Percentiles rank a stretch among this genome's conserved stretches.
Conservation (phyloP, 2,888 invertebrate species). For the Siphonodentalium dalli region DNA sequence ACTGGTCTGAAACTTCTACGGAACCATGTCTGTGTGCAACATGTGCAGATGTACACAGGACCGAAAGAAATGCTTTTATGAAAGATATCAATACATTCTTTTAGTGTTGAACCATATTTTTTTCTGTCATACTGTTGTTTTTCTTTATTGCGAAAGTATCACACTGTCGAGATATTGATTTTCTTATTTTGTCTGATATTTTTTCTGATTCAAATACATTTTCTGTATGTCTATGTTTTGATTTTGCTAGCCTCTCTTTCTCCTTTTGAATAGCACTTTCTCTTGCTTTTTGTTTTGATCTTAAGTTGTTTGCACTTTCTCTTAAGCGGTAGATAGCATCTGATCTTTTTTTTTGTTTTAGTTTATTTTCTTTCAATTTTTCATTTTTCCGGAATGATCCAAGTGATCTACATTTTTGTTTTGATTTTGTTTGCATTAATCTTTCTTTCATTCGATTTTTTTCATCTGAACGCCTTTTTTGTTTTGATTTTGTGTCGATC, state of each 20-base stretch:
- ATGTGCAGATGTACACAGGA: conserved; percentile 4
- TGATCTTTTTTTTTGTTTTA: background rate
- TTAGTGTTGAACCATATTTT: background rate
- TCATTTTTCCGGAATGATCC: background rate
- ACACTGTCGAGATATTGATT: background rate
- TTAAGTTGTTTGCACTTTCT: background rate
- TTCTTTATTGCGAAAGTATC: conserved; percentile 6
- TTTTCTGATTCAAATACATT: background rate
- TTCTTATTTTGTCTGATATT: background rate
- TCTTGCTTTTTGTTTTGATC: conserved; percentile 6
- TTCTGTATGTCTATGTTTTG: background rate
- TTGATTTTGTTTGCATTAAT: background rate
- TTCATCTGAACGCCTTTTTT: background rate
- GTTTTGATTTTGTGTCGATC: background rate
- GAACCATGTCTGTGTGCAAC: conserved; percentile 12
- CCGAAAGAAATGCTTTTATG: background rate
- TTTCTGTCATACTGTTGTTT: background rate
- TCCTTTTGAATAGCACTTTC: background rate
- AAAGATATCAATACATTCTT: background rate
- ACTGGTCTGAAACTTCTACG: background rate
- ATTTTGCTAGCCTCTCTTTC: background rate
- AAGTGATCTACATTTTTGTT: background rate
- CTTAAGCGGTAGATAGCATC: background rate
- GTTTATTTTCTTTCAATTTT: background rate
- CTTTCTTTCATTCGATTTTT: conserved; percentile 2